Evolutionary conservation across 1,140 invertebrate genomes (phyloP).

Genomic region (Habropoda laboriosa): DNA sequence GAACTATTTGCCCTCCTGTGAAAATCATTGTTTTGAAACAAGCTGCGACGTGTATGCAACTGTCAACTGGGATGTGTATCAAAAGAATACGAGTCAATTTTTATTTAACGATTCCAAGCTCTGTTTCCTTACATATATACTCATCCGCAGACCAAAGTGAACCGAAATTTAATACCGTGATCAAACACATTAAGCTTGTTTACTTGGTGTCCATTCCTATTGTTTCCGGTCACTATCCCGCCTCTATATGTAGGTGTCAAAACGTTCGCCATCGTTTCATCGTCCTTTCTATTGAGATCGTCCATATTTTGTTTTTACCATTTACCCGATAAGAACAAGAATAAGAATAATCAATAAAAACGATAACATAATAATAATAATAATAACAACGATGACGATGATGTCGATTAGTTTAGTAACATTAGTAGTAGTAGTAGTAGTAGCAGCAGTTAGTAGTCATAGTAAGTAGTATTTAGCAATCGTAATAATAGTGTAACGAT

Average conservation of each 20-base stretch:
- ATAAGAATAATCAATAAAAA: neutral
- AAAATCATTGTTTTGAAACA: neutral
- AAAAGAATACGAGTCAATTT: conserved; percentile 62
- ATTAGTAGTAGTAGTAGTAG: conserved; percentile 49
- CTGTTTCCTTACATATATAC: neutral
- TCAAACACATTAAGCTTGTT: neutral
- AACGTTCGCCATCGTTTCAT: conserved; percentile 15
- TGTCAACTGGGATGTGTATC: conserved; percentile 45
- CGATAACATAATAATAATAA: conserved; percentile 11
- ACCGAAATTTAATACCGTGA: neutral
- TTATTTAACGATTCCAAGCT: conserved; percentile 38
- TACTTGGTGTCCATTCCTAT: no score
- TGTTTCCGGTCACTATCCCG: neutral
- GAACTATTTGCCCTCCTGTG: neutral
- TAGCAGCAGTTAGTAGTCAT: conserved; percentile 39
- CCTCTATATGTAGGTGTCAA: neutral
- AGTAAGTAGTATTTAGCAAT: conserved; percentile 21
- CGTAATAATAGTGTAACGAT: conserved; percentile 44
- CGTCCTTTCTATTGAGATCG: neutral
- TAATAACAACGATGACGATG: neutral
- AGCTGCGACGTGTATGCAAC: neutral
- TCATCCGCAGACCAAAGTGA: conserved; percentile 11
- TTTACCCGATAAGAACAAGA: neutral
- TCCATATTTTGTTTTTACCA: neutral
- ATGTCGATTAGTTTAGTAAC: conserved; percentile 39